Conservation (phyloP, 2,113 vertebrate species). For the Erpornis zantholeuca region DNA sequence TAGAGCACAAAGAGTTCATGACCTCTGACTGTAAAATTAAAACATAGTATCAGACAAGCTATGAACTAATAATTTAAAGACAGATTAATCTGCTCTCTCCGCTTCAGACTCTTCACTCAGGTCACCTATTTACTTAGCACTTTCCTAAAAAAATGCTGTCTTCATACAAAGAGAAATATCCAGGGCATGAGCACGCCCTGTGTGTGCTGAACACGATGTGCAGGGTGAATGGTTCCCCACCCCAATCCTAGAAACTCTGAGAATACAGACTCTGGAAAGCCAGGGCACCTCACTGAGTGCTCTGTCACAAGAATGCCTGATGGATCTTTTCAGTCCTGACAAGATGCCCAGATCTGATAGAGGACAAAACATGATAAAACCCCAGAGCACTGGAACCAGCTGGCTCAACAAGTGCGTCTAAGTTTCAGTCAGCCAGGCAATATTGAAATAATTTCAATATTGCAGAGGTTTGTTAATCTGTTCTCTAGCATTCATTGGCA, state of each 20-base stretch:
- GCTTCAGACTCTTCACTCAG: background rate
- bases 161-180: background rate
- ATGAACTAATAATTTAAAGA: background rate
- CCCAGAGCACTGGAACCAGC: background rate
- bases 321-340: too few relatives aligned
- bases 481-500: background rate
- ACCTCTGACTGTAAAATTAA: conserved; percentile 44
- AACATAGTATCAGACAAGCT: background rate
- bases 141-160: background rate
- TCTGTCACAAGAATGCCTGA: background rate
- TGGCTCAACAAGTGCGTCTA: background rate
- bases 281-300: background rate
- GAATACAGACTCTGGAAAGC: background rate
- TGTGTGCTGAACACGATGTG: accelerated
- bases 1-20: conserved; percentile 8
- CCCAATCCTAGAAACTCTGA: background rate
- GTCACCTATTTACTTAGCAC: background rate
- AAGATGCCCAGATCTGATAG: background rate
- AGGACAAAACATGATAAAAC: background rate
- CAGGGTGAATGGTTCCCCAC: background rate
- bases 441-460: background rate
- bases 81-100: background rate
- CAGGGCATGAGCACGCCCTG: accelerated
- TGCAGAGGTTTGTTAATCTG: background rate
- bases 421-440: background rate